Percentiles rank a stretch among this genome's conserved stretches.
phyloP scores from a whole-genome alignment of 2,113 vertebrate species.

The Epinephelus lanceolatus region DNA sequence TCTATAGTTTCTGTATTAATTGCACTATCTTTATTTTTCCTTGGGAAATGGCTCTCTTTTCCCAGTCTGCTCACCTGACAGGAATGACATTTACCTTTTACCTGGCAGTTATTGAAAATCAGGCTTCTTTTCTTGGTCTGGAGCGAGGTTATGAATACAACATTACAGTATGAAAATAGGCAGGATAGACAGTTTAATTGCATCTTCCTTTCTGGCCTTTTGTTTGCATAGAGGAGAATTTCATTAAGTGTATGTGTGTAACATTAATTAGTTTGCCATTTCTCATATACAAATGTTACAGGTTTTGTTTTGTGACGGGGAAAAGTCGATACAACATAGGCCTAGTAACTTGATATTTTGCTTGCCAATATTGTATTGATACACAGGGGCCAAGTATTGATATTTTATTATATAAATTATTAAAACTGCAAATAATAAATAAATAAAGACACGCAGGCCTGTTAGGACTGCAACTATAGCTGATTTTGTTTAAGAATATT shows the following conservation, averaged over 20 bases:
- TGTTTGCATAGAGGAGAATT: neutral
- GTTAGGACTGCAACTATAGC: neutral
- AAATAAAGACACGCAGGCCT: no score
- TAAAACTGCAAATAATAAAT: no score
- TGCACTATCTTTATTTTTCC: neutral
- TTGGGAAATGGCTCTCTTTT: neutral
- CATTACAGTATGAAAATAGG: neutral
- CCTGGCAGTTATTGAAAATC: constrained; percentile 11
- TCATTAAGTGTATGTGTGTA: neutral
- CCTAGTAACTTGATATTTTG: no score
- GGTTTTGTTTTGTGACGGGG: neutral
- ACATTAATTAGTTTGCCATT: neutral
- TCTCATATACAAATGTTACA: neutral
- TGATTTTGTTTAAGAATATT: neutral
- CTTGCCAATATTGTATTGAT: no score
- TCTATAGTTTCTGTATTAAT: neutral
- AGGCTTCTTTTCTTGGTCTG: neutral
- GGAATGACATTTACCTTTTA: neutral
- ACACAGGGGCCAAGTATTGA: no score
- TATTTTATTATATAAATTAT: no score
- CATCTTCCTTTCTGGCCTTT: neutral
- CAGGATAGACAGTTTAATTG: neutral
- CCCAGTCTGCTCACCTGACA: neutral
- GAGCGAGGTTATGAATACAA: neutral
- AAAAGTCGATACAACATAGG: no score